Conservation (phyloP, 2,888 invertebrate genomes). For the Sinohyriopsis cumingii region DNA sequence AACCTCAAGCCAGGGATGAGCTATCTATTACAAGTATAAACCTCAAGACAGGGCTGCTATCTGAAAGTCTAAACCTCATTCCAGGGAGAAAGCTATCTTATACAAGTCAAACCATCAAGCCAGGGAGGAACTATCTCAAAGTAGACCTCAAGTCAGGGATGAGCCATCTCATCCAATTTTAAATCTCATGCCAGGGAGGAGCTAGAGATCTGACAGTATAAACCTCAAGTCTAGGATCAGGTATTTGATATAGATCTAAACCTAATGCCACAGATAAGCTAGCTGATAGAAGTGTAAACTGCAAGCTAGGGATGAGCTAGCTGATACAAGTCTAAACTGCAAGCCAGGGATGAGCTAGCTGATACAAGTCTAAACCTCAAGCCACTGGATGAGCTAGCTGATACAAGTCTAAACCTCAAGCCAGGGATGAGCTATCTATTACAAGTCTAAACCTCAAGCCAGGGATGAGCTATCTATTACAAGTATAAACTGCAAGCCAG, state of each 20-base stretch:
- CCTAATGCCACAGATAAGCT: too few relatives aligned
- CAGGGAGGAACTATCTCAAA: not conserved
- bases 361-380: not conserved
- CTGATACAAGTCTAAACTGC: not conserved
- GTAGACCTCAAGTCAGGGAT: not conserved
- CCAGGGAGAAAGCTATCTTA: not conserved
- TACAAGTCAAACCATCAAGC: not conserved
- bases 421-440: not conserved
- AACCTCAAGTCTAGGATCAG: too few relatives aligned
- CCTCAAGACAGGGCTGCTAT: not conserved
- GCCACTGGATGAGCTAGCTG: not conserved
- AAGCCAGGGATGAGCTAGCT: not conserved
- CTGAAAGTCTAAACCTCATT: not conserved
- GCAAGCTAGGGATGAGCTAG: not conserved
- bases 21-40: too few relatives aligned
- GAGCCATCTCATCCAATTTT: not conserved
- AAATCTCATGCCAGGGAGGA: too few relatives aligned
- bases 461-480: too few relatives aligned
- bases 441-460: not conserved
- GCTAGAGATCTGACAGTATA: not conserved
- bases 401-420: not conserved
- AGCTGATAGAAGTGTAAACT: not conserved
- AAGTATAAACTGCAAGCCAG: too few relatives aligned
- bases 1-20: too few relatives aligned
- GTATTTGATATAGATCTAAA: too few relatives aligned